These are phyloP conservation scores for Zoanthus gigantus DNA, from an alignment of 92 coral and sea anemone species.

Conservation along the genomic window DNA sequence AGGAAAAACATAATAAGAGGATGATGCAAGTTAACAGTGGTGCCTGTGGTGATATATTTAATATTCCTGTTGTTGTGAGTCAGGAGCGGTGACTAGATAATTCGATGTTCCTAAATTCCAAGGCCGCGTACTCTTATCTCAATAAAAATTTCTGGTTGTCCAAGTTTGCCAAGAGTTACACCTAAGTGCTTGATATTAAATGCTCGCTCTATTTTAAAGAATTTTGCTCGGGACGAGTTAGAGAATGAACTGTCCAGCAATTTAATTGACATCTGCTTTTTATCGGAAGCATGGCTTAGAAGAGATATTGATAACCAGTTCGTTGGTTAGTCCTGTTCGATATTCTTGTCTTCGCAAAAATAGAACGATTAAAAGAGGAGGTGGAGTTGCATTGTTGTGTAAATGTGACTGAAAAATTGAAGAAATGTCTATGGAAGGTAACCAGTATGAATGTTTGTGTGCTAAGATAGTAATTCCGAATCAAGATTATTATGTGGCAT, in stretches of 20 bases:
- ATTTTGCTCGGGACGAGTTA: conserved; percentile 25
- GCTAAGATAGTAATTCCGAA: conserved; percentile 37
- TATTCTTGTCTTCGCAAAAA: neutral
- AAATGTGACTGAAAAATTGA: conserved; percentile 51
- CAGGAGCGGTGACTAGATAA: neutral
- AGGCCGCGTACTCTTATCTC: conserved; percentile 1
- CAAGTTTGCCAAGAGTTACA: neutral
- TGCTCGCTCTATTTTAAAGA: conserved; percentile 35
- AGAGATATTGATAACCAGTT: conserved; percentile 20
- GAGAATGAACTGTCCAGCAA: conserved; percentile 14
- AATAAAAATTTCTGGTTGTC: neutral
- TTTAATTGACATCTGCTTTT: conserved; percentile 20
- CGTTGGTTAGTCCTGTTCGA: conserved; percentile 32
- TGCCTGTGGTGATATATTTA: neutral
- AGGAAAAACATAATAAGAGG: neutral
- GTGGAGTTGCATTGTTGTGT: conserved; percentile 48
- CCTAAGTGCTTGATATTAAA: conserved; percentile 19
- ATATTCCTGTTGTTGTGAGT: conserved; percentile 23
- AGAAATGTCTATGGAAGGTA: conserved; percentile 19
- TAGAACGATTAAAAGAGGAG: conserved; percentile 36
- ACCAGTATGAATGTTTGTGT: conserved; percentile 62
- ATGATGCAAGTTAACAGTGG: neutral
- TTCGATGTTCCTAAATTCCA: neutral
- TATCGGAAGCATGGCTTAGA: conserved; percentile 50
- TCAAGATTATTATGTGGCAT: conserved; percentile 32